Base-by-base conservation (phyloP, 2,113 vertebrate genomes). In the Myiozetetes cayanensis region DNA sequence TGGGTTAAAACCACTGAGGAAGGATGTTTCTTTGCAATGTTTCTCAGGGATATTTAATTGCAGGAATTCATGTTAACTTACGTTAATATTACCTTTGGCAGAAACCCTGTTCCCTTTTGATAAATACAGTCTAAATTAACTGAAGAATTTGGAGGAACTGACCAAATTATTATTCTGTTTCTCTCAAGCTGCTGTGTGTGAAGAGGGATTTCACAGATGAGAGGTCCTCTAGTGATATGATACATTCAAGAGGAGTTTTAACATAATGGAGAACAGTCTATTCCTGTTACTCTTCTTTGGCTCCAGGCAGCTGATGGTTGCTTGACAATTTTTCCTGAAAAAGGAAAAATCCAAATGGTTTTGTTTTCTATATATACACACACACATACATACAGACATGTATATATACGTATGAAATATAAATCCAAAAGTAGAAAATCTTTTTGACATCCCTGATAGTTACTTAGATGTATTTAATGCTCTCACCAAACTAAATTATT, bases 31-130 rank as follows among this genome's bases (percentile, higher is more conserved):
- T 70, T 73, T 70, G 59, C 25, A 37, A 3, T 8, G 14, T 80
- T 95, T 94, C 90, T 95, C 88, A 90, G 73, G 83, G 84, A 96
- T 67, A 89, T 92, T 92, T 94, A 71, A 90, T 93, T 95, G 56
- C 73, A 88, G 62, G 90, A 93, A 90, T 80, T 67, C 55, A 31
- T 62, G 74, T 50, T 84, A 81, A 82, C 56, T 90, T 85, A 68
- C 31, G 27, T 84, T 93, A 90, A 92, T 94, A 87, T 91, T 96
- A 87, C 80, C 68, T 91, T 96, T 96, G 90, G 92, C 94, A 96
- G 79, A 88, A 93, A 56, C 22, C 31, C 39, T 73, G 22, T 67
- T 93, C 58, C n/a, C 27, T 67, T 93, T 93, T 49, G 47, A 86
- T 88, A 95, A 96, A 92, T 44, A 66, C 44, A 59, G 27, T 33